A percentile compares a stretch with the other conserved stretches of the same genome.
Conservation (phyloP, 1,140 invertebrate genomes). For the Cherax quadricarinatus region DNA sequence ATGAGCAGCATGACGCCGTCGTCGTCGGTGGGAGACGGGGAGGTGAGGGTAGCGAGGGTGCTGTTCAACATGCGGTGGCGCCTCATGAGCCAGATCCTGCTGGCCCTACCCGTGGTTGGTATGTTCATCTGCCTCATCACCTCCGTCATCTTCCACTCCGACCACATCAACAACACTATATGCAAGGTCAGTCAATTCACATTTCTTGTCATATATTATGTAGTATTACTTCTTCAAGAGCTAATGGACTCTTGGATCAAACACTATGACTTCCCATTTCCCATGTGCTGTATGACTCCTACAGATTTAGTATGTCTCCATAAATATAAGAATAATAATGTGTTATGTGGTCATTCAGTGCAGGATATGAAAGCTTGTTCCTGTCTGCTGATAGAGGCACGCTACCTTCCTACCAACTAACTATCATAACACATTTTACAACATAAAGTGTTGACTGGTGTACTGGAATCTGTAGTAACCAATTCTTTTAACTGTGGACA, state of each 20-base stretch:
- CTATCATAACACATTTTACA: too few species aligned
- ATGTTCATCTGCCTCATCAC: constrained; percentile 73
- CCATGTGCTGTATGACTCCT: too few species aligned
- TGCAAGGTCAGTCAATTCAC: constrained; percentile 68
- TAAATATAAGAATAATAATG: background rate
- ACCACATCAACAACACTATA: constrained; percentile 73
- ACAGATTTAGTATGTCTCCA: too few species aligned
- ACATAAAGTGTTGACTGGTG: too few species aligned
- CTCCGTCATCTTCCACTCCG: constrained; percentile 73
- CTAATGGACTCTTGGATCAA: background rate
- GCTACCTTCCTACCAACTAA: too few species aligned
- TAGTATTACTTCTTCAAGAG: background rate
- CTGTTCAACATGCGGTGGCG: constrained; percentile 71
- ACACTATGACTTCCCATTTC: too few species aligned
- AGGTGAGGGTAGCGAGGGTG: constrained; percentile 58
- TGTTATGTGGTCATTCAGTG: too few species aligned
- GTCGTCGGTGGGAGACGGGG: constrained; percentile 19
- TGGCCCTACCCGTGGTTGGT: constrained; percentile 70
- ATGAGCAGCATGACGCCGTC: constrained; percentile 20
- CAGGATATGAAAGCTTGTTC: too few species aligned
- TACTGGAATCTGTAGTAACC: too few species aligned
- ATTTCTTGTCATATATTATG: background rate
- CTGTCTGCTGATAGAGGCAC: too few species aligned
- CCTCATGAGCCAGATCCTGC: constrained; percentile 71
- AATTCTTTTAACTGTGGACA: too few species aligned